These are phyloP conservation scores for Halictus ligatus DNA, from an alignment of 2,888 invertebrate species.

Conservation along the genomic window DNA sequence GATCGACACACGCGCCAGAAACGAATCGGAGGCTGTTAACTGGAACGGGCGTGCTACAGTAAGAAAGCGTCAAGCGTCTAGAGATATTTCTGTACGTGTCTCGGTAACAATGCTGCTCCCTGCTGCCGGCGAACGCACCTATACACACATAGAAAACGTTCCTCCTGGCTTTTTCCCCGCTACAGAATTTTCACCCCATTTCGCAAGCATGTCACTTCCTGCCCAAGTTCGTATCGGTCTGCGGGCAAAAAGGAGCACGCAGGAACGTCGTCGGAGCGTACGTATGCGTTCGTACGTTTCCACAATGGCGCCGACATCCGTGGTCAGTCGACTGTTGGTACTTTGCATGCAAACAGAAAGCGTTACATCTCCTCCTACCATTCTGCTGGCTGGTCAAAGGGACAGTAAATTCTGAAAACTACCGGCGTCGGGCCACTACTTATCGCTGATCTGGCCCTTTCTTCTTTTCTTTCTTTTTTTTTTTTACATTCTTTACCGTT, in stretches of 20 bases:
- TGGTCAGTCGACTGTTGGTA: constrained; percentile 72
- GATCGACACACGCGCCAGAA: not conserved
- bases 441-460: constrained; percentile 50
- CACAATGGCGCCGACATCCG: constrained; percentile 65
- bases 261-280: constrained; percentile 41
- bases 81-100: constrained; percentile 47
- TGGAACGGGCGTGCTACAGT: constrained; percentile 33
- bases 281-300: constrained; percentile 56
- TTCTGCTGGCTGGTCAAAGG: constrained; percentile 41
- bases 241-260: constrained; percentile 58
- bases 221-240: constrained; percentile 70
- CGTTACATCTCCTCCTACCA: constrained; percentile 64
- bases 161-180: constrained; percentile 62
- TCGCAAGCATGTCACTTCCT: constrained; percentile 73
- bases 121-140: constrained; percentile 12
- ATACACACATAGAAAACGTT: constrained; percentile 42
- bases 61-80: constrained; percentile 25
- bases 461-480: too few species aligned
- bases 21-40: constrained; percentile 33
- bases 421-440: constrained; percentile 56
- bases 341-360: constrained; percentile 74
- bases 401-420: constrained; percentile 71
- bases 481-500: constrained; percentile 43
- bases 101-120: constrained; percentile 31
- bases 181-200: constrained; percentile 75